Evolutionary conservation across 2,113 vertebrate genomes (phyloP), one percentile per base, ranked within the genome.

Genomic region (Neogobius melanostomus): DNA sequence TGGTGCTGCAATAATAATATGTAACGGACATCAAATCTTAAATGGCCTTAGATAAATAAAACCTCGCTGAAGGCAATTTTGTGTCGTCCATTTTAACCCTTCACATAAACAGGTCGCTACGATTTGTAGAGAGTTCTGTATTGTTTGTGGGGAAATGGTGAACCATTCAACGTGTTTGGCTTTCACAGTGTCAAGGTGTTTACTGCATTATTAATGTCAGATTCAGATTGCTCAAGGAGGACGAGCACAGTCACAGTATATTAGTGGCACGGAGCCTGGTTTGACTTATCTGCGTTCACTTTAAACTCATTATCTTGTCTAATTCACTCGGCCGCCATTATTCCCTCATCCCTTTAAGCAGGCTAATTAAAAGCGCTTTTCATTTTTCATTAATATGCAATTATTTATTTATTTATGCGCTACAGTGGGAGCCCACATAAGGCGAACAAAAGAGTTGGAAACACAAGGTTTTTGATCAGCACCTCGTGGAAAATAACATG

Each of bases 241-340:
- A 15, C 60, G 74, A 44, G 75, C 76, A 75, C 80, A 81, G 89
- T 75, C 76, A 79, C 81, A 86, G 85, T 86, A 85, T 82, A 82
- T 85, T 88, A 82, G 82, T 80, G 82, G 81, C 77, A 74, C 66
- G 53, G 63, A 77, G 78, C 83, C 86, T 72, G 54, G 80, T 74
- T 82, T 83, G 76, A 69, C 85, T 82, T 79, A 73, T 88, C 85
- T 89, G 73, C 69, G 84, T 89, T 85, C 74, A 74, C 82, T 86
- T 84, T 87, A 84, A 85, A 89, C 88, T 90, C 82, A 88, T 92
- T 91, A 90, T 89, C 88, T 88, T 71, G 79, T 90, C 86, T 90
- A 87, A 92, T 90, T 92, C 77, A 84, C 80, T 81, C 80, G 75
- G 81, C 81, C 77, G 81, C 85, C 80, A 80, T 90, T 90, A 88